A percentile compares a stretch with the other conserved stretches of the same genome.
These are phyloP conservation scores for Ectemnius cavifrons DNA, from an alignment of 2,888 invertebrate species.

Conservation along the genomic window DNA sequence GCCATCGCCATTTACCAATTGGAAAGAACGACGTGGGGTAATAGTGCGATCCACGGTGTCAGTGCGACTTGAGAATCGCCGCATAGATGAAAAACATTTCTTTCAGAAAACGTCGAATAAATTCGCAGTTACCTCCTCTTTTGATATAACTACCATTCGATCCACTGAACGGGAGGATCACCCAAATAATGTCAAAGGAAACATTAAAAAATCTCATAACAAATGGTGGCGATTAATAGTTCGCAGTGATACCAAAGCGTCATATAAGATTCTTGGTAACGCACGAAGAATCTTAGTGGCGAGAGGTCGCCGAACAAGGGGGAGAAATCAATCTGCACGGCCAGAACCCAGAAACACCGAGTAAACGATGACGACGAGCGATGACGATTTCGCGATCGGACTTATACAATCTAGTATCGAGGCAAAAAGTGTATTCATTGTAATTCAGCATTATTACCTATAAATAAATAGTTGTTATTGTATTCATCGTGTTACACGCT, in stretches of 20 bases:
- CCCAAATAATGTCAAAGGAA: too few species aligned
- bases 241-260: not conserved
- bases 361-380: conserved; percentile 52
- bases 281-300: conserved; percentile 25
- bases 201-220: too few species aligned
- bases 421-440: conserved; percentile 77
- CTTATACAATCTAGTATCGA: conserved; percentile 75
- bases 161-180: not conserved
- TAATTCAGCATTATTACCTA: conserved; percentile 78
- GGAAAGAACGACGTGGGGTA: conserved; percentile 12
- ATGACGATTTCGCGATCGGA: conserved; percentile 63
- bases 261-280: conserved; percentile 23
- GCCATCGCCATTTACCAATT: conserved; percentile 69
- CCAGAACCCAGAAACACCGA: conserved; percentile 36
- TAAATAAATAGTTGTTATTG: conserved; percentile 79
- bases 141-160: conserved; percentile 12
- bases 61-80: conserved; percentile 20
- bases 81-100: too few species aligned
- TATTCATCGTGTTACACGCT: conserved; percentile 47
- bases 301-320: conserved; percentile 21
- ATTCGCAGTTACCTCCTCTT: not conserved
- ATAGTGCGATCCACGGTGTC: not conserved
- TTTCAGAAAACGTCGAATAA: too few species aligned
- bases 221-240: too few species aligned
- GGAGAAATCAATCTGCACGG: conserved; percentile 36